Percentiles rank a stretch among this genome's conserved stretches.
Conservation (phyloP, 2,888 invertebrate genomes). For the Rhingia rostrata region DNA sequence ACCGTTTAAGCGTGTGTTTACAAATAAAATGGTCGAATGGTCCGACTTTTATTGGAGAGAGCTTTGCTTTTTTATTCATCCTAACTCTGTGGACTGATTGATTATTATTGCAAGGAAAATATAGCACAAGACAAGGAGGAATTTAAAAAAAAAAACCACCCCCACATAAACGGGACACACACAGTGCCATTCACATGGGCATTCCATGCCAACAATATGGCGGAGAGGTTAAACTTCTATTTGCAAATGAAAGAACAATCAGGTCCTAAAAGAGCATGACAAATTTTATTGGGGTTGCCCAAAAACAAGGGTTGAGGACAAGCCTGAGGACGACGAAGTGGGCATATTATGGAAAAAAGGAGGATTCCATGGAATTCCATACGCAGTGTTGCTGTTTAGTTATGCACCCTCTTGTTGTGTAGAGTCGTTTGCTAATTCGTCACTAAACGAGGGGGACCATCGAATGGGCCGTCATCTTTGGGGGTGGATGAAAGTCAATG, state of each 20-base stretch:
- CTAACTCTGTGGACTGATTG: constrained; percentile 66
- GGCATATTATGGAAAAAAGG: constrained; percentile 14
- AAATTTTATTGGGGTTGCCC: constrained; percentile 75
- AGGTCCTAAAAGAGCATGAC: constrained; percentile 75
- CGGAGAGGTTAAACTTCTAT: constrained; percentile 68
- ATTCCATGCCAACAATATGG: constrained; percentile 57
- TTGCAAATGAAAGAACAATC: constrained; percentile 72
- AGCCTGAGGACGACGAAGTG: constrained; percentile 7
- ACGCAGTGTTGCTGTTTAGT: constrained; percentile 36
- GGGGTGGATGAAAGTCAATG: constrained; percentile 33
- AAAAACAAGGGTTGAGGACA: constrained; percentile 26
- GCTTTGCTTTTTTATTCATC: constrained; percentile 65
- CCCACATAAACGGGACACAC: background rate
- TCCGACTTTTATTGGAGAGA: constrained; percentile 53
- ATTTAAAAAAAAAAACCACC: constrained; percentile 26
- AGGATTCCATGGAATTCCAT: constrained; percentile 43
- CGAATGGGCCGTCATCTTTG: constrained; percentile 12
- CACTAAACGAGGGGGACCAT: constrained; percentile 62
- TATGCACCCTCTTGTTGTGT: constrained; percentile 60
- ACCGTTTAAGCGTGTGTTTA: constrained; percentile 71
- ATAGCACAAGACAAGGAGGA: constrained; percentile 17
- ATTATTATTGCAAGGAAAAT: constrained; percentile 38
- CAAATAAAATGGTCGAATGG: constrained; percentile 71
- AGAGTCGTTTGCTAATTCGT: constrained; percentile 64
- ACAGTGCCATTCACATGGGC: background rate